These are phyloP conservation scores for Pelmatolapia mariae DNA, from an alignment of 2,113 vertebrate species.

Conservation along the genomic window DNA sequence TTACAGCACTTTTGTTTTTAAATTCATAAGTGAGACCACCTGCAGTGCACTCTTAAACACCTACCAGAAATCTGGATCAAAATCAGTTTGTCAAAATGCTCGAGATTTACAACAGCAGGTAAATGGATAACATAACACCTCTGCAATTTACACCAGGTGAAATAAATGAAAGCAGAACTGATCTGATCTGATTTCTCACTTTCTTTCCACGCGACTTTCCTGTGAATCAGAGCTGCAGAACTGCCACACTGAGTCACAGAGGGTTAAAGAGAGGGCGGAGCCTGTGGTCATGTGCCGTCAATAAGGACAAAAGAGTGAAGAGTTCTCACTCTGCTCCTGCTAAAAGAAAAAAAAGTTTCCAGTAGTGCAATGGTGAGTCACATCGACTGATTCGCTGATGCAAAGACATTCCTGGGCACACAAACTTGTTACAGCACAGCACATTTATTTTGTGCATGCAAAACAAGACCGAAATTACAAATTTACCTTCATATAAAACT, in stretches of 20 bases:
- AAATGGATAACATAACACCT: not conserved
- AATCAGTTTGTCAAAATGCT: not conserved
- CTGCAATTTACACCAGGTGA: not conserved
- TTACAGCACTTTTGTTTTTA: not conserved
- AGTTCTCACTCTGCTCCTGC: slow-evolving; percentile 6
- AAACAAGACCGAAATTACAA: accelerated
- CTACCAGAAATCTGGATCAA: not conserved
- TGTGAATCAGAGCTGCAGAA: not conserved
- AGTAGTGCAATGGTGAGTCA: not conserved
- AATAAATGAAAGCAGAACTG: not conserved
- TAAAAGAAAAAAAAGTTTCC: not conserved
- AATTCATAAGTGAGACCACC: not conserved
- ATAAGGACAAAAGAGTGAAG: not conserved
- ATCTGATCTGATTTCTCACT: not conserved
- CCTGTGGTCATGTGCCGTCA: not conserved
- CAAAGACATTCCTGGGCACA: not conserved
- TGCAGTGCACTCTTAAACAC: not conserved
- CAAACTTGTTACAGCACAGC: not conserved
- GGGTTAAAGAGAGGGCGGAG: not conserved
- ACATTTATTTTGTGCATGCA: not conserved
- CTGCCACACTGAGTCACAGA: not conserved
- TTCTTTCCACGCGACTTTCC: not conserved
- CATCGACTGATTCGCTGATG: accelerated
- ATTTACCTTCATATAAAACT: not conserved
- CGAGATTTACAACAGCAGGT: not conserved